Conservation (phyloP, 2,888 invertebrate species). For the Patella pellucida region DNA sequence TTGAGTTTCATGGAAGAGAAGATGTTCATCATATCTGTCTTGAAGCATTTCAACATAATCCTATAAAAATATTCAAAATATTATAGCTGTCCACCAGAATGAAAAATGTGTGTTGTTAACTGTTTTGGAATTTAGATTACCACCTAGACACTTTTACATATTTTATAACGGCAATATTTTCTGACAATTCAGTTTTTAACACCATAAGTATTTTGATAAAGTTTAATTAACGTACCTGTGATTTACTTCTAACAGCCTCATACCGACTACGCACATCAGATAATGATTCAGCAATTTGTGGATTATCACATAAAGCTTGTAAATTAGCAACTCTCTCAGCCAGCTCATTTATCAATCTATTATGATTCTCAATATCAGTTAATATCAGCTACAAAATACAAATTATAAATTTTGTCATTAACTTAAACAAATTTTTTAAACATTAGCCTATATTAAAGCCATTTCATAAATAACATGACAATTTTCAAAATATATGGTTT, state of each 20-base stretch:
- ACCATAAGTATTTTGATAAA: neutral
- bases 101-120: no score
- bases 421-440: no score
- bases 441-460: no score
- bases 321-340: slow-evolving; percentile 83
- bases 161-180: no score
- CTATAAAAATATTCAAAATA: slow-evolving; percentile 33
- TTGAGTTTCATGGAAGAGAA: slow-evolving; percentile 86
- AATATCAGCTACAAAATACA: slow-evolving; percentile 78
- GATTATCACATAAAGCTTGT: slow-evolving; percentile 77
- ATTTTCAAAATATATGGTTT: no score
- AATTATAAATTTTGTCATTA: no score
- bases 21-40: slow-evolving; percentile 79
- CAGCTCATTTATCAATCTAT: slow-evolving; percentile 82
- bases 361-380: slow-evolving; percentile 84
- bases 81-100: no score
- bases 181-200: no score
- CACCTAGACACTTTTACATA: no score
- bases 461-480: no score
- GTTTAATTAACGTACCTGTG: slow-evolving; percentile 50
- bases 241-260: slow-evolving; percentile 76
- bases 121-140: no score
- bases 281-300: slow-evolving; percentile 79
- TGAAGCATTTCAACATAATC: slow-evolving; percentile 76
- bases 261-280: slow-evolving; percentile 81